These are phyloP conservation scores for Drosophila borealis DNA, from an alignment of 2,888 invertebrate species.

Conservation along the genomic window DNA sequence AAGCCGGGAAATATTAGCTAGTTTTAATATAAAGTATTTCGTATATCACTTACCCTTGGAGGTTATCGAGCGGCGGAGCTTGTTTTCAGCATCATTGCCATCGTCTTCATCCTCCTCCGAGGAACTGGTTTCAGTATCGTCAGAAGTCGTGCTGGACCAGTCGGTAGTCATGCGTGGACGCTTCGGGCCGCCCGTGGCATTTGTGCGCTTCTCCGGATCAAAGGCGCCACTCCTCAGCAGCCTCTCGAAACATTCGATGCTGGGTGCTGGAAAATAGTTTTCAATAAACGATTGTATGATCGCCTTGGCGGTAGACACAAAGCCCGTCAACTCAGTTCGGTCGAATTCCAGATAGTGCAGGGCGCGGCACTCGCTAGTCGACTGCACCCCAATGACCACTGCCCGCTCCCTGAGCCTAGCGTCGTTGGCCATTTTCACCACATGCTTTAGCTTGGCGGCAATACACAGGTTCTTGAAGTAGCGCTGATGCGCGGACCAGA, in stretches of 20 bases:
- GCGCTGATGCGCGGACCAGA: slow-evolving; percentile 99
- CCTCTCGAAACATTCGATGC: slow-evolving; percentile 91
- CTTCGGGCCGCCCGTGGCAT: slow-evolving; percentile 18
- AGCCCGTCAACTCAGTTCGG: slow-evolving; percentile 97
- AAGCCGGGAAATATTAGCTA: no score
- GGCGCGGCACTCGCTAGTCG: slow-evolving; percentile 99
- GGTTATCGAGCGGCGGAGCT: slow-evolving; percentile 44
- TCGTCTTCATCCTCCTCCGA: slow-evolving; percentile 73
- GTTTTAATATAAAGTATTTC: no score
- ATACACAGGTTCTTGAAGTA: slow-evolving; percentile 99
- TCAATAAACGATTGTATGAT: slow-evolving; percentile 98
- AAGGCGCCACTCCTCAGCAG: slow-evolving; percentile 85
- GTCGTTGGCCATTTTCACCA: slow-evolving; percentile 91
- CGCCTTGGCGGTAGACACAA: slow-evolving; percentile 96
- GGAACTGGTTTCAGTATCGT: no score
- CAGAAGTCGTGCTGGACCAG: slow-evolving; percentile 26
- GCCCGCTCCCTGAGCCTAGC: slow-evolving; percentile 91
- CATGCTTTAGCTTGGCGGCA: slow-evolving; percentile 95
- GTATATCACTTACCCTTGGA: neutral
- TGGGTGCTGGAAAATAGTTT: slow-evolving; percentile 99
- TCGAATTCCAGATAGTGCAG: slow-evolving; percentile 97
- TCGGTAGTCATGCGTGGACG: slow-evolving; percentile 37
- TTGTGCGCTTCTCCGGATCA: slow-evolving; percentile 36
- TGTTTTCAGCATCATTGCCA: slow-evolving; percentile 82
- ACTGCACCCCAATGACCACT: slow-evolving; percentile 99